Evolutionary conservation across 2,113 vertebrate species (phyloP), one percentile per base, ranked within the genome.

Genomic region (Chaetodon auriga): DNA sequence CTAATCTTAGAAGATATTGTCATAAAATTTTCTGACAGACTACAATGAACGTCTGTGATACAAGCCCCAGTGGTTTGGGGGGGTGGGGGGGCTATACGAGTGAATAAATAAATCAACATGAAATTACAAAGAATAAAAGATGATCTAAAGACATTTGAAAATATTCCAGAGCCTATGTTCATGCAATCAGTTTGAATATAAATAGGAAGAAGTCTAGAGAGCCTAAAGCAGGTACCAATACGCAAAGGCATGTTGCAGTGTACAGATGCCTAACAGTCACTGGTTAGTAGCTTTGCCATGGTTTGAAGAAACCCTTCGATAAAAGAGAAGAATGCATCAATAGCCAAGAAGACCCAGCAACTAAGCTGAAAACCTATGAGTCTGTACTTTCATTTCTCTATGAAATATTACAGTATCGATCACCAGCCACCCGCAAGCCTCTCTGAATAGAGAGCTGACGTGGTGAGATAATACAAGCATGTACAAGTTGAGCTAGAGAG

Each of bases 81-180:
- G 58, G 12, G 0, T 14, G 36, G 70, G 38, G 7, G 48, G 35
- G 23, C 68, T 86, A 94, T 72, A 93, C 81, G 75, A 86, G 82
- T 82, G 90, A 95, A 95, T 95, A 95, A 95, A 96, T 95, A 94
- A 93, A 89, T 88, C 64, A 89, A 91, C 60, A 81, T 83, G 78
- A 91, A 88, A 89, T 84, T 82, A 85, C 81, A 89, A 85, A 41
- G 3, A 21, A 55, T 53, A 64, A 38, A 43, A 45, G n/a, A 75
- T 57, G 38, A 77, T 76, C 46, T 51, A 55, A 83, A 87, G 77
- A 89, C 62, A 71, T 75, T 74, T 81, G 30, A 82, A 83, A 88
- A 82, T 72, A 85, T 84, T 79, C 68, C 83, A 85, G 74, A 89
- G 84, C 57, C 71, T 88, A 80, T 78, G 65, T 82, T 91, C 91